Base-by-base conservation (phyloP, 30 jellyfish, hydroid and myxozoan species). In the Catostylus mosaicus region DNA sequence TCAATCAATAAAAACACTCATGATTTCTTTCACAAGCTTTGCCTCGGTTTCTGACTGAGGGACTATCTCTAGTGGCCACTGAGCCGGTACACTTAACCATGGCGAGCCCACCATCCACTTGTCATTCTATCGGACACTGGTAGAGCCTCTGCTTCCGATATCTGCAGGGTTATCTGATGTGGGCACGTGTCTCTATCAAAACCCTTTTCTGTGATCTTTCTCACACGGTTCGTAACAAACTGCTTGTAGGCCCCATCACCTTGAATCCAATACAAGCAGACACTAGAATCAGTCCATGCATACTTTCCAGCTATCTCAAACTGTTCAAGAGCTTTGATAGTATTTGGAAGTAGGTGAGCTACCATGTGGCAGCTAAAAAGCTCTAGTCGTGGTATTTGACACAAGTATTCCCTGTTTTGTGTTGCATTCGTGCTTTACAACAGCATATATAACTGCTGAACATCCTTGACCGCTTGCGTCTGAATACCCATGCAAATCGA, bases 301-400 rank as follows among this genome's bases (percentile, higher is more conserved):
- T n/a, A n/a, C n/a, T n/a, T n/a, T n/a, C n/a, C n/a, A n/a, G n/a
- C n/a, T n/a, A n/a, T n/a, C 46, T 50, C 88, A 87, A 73, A 40
- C 76, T n/a, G n/a, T n/a, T n/a, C n/a, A n/a, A n/a, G n/a, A n/a
- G n/a, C n/a, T n/a, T n/a, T n/a, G n/a, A n/a, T n/a, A n/a, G n/a
- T n/a, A n/a, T n/a, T n/a, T n/a, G n/a, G n/a, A n/a, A n/a, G n/a
- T n/a, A n/a, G n/a, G n/a, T n/a, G n/a, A n/a, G n/a, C 86, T 3
- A 68, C 88, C 88, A 83, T 89, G 70, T 73, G 92, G 20, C 92
- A 83, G 0, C 93, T 88, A 19, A 56, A 80, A 60, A 82, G 92
- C 50, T 88, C 97, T 67, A 88, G 60, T n/a, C 54, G 92, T 90
- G 38, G 83, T 90, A 38, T 83, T 90, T 30, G 94, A 48, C 19